Evolutionary conservation across 2,888 invertebrate genomes (phyloP), one percentile per base, ranked within the genome.

Genomic region (Athripsodes cinereus): DNA sequence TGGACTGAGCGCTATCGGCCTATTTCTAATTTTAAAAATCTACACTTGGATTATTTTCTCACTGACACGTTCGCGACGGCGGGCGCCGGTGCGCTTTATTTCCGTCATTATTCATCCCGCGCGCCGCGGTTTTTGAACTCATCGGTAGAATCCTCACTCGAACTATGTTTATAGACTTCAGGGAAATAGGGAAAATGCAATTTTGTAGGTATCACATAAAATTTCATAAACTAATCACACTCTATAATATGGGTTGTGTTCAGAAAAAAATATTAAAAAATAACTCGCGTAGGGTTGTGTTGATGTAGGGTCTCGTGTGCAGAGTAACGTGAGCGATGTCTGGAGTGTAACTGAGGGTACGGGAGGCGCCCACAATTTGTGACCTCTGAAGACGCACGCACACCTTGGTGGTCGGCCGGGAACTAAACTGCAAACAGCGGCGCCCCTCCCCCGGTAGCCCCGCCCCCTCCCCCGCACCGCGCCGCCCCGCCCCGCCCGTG

Each of bases 1-100:
- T 46, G 54, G 53, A 18, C 22, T 20, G 40, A 31, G 35, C 52
- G 56, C 56, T 56, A 56, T 46, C 53, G 48, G 60, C 57, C 57
- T 60, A 57, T 57, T 60, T 60, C 60, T 57, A 60, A 59, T 53
- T 56, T 59, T 59, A 59, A 59, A 56, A 56, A 59, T 57, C 59
- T 59, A 59, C 59, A 59, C 56, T 56, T 50, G 44, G 59, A 57
- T 53, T 59, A 53, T 56, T 56, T 57, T 50, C 59, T 59, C 60
- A 55, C 60, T 57, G 57, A 54, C 60, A 53, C 57, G 57, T 53
- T 60, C 60, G 57, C 60, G 60, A 57, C 60, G 57, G 57, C 60
- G 60, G 56, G 53, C 59, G 59, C 59, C 59, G 59, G 56, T 50
- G 31, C 56, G 59, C 59, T 59, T 56, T 59, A 59, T 59, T 59